Conservation (phyloP, 2,888 invertebrate species). For the Tenodera sinensis region DNA sequence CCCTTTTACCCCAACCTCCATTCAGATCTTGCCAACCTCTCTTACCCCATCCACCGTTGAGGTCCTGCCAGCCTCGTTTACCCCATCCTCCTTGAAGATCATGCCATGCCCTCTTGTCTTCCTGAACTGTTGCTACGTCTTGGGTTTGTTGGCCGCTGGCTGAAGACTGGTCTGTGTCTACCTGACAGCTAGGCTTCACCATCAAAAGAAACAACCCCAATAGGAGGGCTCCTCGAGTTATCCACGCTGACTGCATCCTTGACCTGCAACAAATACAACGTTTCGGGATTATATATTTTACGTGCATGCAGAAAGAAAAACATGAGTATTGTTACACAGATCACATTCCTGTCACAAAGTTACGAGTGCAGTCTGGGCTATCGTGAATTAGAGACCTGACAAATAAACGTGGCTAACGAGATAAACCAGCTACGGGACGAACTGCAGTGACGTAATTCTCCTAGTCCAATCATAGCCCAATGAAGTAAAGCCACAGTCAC, state of each 20-base stretch:
- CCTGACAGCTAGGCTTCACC: background rate
- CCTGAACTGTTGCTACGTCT: background rate
- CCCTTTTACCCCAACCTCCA: conserved; percentile 46
- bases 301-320: too few species aligned
- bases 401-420: too few species aligned
- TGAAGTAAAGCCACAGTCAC: too few species aligned
- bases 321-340: too few species aligned
- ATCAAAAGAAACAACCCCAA: background rate
- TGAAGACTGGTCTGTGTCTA: background rate
- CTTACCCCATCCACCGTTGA: too few species aligned
- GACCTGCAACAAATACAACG: background rate
- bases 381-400: too few species aligned
- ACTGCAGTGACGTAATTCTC: too few species aligned
- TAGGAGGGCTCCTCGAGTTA: background rate
- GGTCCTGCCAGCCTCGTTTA: conserved; percentile 55
- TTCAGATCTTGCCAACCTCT: conserved; percentile 55
- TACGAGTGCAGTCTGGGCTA: too few species aligned
- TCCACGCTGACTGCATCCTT: background rate
- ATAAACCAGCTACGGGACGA: too few species aligned
- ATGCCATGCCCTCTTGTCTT: conserved; percentile 60
- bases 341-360: too few species aligned
- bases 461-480: too few species aligned
- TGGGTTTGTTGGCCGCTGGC: background rate
- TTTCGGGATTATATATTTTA: too few species aligned
- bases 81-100: conserved; percentile 44